These are phyloP conservation scores for Aphidius colemani DNA, from an alignment of 2,888 invertebrate genomes.

Conservation along the genomic window DNA sequence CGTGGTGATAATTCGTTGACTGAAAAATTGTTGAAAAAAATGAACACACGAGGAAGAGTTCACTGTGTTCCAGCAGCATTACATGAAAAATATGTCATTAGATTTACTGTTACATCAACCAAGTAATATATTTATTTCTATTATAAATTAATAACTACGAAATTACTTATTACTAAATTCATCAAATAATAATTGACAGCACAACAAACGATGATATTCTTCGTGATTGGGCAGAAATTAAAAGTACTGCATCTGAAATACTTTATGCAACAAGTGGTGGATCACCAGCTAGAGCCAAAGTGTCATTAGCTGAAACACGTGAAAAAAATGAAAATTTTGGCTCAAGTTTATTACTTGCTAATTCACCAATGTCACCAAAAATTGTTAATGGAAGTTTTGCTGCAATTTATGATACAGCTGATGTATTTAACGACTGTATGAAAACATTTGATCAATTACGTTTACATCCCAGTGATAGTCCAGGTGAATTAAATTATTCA, in stretches of 20 bases:
- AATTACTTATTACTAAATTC: neutral
- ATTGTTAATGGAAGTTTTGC: slow-evolving; percentile 93
- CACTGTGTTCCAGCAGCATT: slow-evolving; percentile 95
- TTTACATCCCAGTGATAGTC: slow-evolving; percentile 76
- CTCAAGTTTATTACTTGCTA: slow-evolving; percentile 88
- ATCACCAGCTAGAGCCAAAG: slow-evolving; percentile 65
- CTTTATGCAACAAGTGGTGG: slow-evolving; percentile 65
- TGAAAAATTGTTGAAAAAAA: slow-evolving; percentile 81
- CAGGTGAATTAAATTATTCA: slow-evolving; percentile 63
- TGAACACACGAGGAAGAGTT: slow-evolving; percentile 85
- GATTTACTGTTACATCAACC: slow-evolving; percentile 92
- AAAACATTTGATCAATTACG: slow-evolving; percentile 73
- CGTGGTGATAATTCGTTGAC: slow-evolving; percentile 85
- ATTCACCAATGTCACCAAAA: slow-evolving; percentile 96
- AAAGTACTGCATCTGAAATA: slow-evolving; percentile 73
- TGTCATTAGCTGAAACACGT: slow-evolving; percentile 82
- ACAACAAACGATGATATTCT: slow-evolving; percentile 79
- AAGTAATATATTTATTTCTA: slow-evolving; percentile 54
- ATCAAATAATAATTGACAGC: slow-evolving; percentile 31
- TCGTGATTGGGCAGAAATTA: slow-evolving; percentile 88
- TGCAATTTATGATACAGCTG: slow-evolving; percentile 84
- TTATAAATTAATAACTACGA: neutral
- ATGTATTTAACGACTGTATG: slow-evolving; percentile 74
- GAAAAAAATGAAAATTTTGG: slow-evolving; percentile 88
- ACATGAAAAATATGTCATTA: slow-evolving; percentile 86